Conservation (phyloP, 2,113 vertebrate genomes). For the Trachemys scripta region DNA sequence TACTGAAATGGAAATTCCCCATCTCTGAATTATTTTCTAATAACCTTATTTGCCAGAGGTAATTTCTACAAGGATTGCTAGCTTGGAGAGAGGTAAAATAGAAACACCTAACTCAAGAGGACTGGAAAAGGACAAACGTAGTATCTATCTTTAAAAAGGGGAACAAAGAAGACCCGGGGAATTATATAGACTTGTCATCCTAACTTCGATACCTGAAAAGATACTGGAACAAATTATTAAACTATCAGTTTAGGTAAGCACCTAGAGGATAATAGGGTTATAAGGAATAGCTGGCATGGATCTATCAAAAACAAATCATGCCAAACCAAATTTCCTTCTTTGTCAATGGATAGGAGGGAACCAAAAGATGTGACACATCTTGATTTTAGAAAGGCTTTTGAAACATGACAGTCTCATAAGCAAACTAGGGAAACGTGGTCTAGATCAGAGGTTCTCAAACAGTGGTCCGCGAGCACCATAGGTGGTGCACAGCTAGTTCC, state of each 20-base stretch:
- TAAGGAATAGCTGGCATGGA: too few relatives aligned
- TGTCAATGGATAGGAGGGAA: neutral
- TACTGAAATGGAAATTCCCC: conserved; percentile 5
- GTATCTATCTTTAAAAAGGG: too few relatives aligned
- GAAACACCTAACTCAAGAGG: neutral
- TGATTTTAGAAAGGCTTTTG: neutral
- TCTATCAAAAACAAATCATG: neutral
- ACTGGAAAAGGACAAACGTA: too few relatives aligned
- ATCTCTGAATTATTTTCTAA: neutral
- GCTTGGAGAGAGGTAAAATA: neutral
- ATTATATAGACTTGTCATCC: too few relatives aligned
- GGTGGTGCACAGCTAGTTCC: too few relatives aligned
- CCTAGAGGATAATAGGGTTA: too few relatives aligned
- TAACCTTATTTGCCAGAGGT: neutral
- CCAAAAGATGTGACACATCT: neutral
- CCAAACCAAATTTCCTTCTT: neutral
- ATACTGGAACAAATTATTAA: too few relatives aligned
- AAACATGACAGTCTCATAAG: neutral
- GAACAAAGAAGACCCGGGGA: too few relatives aligned
- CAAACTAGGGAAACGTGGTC: neutral
- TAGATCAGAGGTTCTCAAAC: neutral
- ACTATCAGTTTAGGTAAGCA: too few relatives aligned
- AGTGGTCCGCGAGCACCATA: too few relatives aligned
- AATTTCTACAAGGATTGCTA: neutral
- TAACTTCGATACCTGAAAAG: too few relatives aligned